phyloP scores from a whole-genome alignment of 2,113 vertebrate genomes.

The Siniperca knerii region DNA sequence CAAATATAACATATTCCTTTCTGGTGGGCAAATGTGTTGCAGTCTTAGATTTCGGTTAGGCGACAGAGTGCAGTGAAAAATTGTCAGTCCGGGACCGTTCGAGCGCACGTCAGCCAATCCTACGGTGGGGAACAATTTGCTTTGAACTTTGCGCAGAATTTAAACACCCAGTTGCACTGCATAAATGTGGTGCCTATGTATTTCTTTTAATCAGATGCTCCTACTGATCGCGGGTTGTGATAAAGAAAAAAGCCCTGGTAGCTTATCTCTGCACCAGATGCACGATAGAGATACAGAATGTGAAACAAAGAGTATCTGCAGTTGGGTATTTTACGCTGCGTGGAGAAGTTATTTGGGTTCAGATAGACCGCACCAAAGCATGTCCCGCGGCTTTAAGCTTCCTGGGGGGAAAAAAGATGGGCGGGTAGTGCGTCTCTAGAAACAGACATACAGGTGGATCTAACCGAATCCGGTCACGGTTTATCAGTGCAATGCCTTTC shows the following conservation, averaged over 20 bases:
- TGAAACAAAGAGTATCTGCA: conserved; percentile 77
- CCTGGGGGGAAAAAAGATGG: conserved; percentile 22
- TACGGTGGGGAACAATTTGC: conserved; percentile 57
- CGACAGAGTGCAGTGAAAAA: conserved; percentile 69
- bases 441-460: conserved; percentile 74
- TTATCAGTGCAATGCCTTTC: conserved; percentile 42
- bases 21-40: conserved; percentile 38
- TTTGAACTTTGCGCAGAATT: conserved; percentile 81
- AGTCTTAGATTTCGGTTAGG: conserved; percentile 54
- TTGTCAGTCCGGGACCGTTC: conserved; percentile 76
- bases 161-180: conserved; percentile 61
- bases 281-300: conserved; percentile 62
- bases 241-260: conserved; percentile 11
- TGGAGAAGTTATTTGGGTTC: conserved; percentile 75
- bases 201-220: conserved; percentile 35
- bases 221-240: conserved; percentile 13
- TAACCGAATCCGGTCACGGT: conserved; percentile 22
- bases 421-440: conserved; percentile 42
- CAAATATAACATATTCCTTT: conserved; percentile 15
- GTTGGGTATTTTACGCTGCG: conserved; percentile 69
- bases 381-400: conserved; percentile 54
- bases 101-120: conserved; percentile 64
- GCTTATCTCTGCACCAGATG: conserved; percentile 68
- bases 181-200: conserved; percentile 27
- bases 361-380: conserved; percentile 52